Percentiles rank a stretch among this genome's conserved stretches.
phyloP scores from a whole-genome alignment of 2,113 vertebrate species.

The Paradisaea rubra region DNA sequence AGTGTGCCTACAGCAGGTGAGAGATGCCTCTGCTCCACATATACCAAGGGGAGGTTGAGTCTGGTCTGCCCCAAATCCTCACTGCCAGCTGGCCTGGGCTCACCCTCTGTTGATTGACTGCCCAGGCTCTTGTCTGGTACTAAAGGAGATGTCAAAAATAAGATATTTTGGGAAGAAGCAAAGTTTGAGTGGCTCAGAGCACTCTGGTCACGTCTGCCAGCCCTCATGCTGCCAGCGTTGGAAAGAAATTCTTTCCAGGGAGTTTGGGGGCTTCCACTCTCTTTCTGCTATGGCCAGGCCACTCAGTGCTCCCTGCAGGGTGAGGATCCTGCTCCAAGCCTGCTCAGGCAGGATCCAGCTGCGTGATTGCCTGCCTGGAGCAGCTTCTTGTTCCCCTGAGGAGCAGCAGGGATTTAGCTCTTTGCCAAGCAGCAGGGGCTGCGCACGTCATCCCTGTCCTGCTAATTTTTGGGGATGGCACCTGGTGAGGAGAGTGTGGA shows the following conservation, averaged over 20 bases:
- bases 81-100: not conserved
- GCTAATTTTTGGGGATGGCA: not conserved
- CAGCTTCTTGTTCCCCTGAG: not conserved
- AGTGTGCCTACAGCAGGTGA: slow-evolving; percentile 86
- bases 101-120: not conserved
- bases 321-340: not conserved
- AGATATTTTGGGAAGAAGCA: not conserved
- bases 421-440: not conserved
- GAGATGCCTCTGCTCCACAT: not conserved
- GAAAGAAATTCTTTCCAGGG: not conserved
- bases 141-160: not conserved
- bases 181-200: not conserved
- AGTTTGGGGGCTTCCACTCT: not conserved
- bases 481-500: not conserved
- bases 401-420: not conserved
- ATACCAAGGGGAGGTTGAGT: not conserved
- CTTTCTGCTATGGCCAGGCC: not conserved
- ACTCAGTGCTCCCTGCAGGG: not conserved
- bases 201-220: not conserved
- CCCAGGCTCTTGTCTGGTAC: not conserved
- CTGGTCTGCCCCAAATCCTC: not conserved
- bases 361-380: not conserved
- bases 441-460: accelerated
- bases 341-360: not conserved
- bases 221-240: accelerated